Conservation (phyloP, 2,113 vertebrate genomes). For the Aviceda subcristata region DNA sequence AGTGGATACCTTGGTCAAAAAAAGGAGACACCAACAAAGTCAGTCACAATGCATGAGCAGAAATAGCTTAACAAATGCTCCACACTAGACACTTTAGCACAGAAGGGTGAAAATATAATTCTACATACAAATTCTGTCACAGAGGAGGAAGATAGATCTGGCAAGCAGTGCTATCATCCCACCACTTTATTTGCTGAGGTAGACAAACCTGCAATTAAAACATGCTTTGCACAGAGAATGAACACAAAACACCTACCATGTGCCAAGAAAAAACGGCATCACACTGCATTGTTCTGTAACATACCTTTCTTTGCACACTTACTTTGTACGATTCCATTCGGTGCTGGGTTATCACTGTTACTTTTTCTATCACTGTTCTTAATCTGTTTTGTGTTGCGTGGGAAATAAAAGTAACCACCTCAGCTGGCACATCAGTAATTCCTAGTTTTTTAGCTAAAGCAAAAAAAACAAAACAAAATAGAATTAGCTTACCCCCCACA, state of each 20-base stretch:
- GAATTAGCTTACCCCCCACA: background rate
- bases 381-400: conserved; percentile 83
- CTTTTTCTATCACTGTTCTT: conserved; percentile 83
- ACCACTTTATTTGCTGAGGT: background rate
- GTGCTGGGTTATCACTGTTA: conserved; percentile 85
- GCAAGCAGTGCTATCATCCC: background rate
- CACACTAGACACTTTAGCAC: background rate
- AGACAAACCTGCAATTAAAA: background rate
- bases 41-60: background rate
- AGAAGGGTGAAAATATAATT: background rate
- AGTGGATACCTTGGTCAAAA: background rate
- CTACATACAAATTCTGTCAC: no score
- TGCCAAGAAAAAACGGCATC: background rate
- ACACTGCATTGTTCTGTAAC: background rate
- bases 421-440: conserved; percentile 82
- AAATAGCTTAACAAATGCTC: background rate
- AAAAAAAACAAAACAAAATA: background rate
- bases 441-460: conserved; percentile 83
- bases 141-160: background rate
- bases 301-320: background rate
- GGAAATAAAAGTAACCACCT: conserved; percentile 85
- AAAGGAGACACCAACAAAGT: background rate
- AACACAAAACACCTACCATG: rapidly evolving
- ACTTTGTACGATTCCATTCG: conserved; percentile 85
- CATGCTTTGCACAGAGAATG: background rate